phyloP scores from a whole-genome alignment of 92 coral and sea anemone genomes.

The Parazoanthus swiftii region DNA sequence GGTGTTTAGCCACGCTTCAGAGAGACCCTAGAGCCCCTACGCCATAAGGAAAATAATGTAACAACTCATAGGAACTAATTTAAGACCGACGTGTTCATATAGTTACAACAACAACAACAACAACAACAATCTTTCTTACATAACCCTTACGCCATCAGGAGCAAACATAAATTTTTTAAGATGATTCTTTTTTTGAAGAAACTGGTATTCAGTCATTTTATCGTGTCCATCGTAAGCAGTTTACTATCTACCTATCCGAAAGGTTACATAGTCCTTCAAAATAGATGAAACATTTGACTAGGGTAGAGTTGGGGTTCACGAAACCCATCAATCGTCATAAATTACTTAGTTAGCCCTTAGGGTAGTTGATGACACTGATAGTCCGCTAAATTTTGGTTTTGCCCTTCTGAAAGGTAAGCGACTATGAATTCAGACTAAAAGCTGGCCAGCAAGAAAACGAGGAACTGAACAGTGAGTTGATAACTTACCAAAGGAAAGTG shows the following conservation, averaged over 20 bases:
- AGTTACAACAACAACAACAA: too few species aligned
- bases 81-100: too few species aligned
- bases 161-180: too few species aligned
- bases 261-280: neutral
- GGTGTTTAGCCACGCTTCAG: too few species aligned
- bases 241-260: too few species aligned
- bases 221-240: neutral
- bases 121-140: too few species aligned
- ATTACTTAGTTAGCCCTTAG: too few species aligned
- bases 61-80: too few species aligned
- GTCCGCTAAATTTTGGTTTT: neutral
- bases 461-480: slow-evolving; percentile 51
- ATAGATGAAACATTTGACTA: neutral
- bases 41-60: too few species aligned
- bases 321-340: neutral
- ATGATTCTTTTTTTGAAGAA: neutral
- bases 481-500: slow-evolving; percentile 43
- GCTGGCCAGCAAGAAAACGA: slow-evolving; percentile 49
- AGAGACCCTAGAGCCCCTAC: too few species aligned
- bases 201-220: neutral
- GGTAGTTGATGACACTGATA: neutral
- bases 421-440: slow-evolving; percentile 47
- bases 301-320: too few species aligned
- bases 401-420: slow-evolving; percentile 25
- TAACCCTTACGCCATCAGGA: too few species aligned